Evolutionary conservation across 2,888 invertebrate genomes (phyloP), one percentile per base, ranked within the genome.

Genomic region (Chloroclystis v-ata): DNA sequence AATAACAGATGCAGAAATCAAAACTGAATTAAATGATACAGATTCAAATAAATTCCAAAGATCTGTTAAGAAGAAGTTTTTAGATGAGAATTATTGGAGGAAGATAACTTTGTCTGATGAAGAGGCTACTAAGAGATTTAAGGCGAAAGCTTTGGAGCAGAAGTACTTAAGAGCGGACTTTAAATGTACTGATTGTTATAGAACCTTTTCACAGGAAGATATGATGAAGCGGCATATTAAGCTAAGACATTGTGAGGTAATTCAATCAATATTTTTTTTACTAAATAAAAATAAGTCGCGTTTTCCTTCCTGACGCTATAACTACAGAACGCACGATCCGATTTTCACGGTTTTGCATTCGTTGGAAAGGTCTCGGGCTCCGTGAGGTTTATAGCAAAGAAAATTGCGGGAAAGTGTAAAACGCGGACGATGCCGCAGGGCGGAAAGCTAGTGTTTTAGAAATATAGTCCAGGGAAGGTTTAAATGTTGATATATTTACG

Each of bases 121-220:
- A 10, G 77, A 82, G 28, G 83, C 83, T 1, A 41, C 76, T 6
- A 69, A 63, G 39, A 75, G 71, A 44, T 82, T 82, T 54, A 63
- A 68, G 38, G 62, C 73, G 53, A 53, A 69, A 67, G 2, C 72
- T 0, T 66, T 75, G 40, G 61, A 68, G 30, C 46, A 43, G 2
- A 75, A 75, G 46, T 83, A 74, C 59, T 45, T 69, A 40, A 60
- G 65, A 1, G 77, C 82, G 1, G 59, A 67, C 4, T 77, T 59
- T 43, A 81, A 78, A 55, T 84, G 84, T 51, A 61, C 56, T 2
- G 71, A 78, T 45, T 84, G 84, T 47, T 73, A 72, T 8, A 82
- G 77, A 60, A 76, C 80, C 1, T 83, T 82, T 52, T 79, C 82
- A 0, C 76, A 78, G 16, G 74, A 72, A 29, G 75, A 82, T 44